Evolutionary conservation across 2,113 vertebrate species (phyloP), one percentile per base, ranked within the genome.

Genomic region (Chiloscyllium plagiosum): DNA sequence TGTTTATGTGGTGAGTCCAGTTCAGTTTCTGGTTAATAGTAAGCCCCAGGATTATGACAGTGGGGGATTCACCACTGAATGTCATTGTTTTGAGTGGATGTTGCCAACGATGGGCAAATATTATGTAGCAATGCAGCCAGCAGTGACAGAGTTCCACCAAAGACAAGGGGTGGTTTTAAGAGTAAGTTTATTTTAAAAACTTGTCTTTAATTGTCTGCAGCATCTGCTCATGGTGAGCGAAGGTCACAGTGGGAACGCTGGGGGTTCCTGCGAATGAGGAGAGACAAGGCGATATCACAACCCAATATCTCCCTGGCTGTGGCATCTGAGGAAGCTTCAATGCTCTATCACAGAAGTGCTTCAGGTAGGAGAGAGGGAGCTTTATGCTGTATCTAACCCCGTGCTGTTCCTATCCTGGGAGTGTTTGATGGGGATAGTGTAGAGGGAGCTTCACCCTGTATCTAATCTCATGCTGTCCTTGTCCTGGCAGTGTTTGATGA

Each of bases 221-320:
- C 96, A 97, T 97, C 96, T 52, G 37, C 96, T 24, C 98, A 98
- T 69, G 96, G 13, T 65, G 98, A 98, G 10, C 97, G 97, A 3
- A 97, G 98, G 96, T 98, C 98, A 4, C 98, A 99, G 95, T 99
- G 99, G 99, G 98, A 99, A 96, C 97, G 98, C 66, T 99, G 99
- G 99, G 99, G 99, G 10, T 96, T 99, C 96, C 98, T 98, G 0
- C 97, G 98, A 96, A 97, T 98, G 56, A 98, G 97, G 96, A 98
- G 98, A 96, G 98, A 99, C 97, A 99, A 99, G 96, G 98, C 97
- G 0, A 96, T 98, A 0, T 99, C 98, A 0, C 99, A 99, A 97
- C 98, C 98, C 52, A 98, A 98, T 97, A 98, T 99, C 96, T 98
- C 99, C 29, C 97, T 97, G 96, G 98, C 98, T 52, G 97, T 98